A percentile compares a stretch with the other conserved stretches of the same genome.
Evolutionary conservation across 2,888 invertebrate species (phyloP).

Genomic region (Oligia strigilis): DNA sequence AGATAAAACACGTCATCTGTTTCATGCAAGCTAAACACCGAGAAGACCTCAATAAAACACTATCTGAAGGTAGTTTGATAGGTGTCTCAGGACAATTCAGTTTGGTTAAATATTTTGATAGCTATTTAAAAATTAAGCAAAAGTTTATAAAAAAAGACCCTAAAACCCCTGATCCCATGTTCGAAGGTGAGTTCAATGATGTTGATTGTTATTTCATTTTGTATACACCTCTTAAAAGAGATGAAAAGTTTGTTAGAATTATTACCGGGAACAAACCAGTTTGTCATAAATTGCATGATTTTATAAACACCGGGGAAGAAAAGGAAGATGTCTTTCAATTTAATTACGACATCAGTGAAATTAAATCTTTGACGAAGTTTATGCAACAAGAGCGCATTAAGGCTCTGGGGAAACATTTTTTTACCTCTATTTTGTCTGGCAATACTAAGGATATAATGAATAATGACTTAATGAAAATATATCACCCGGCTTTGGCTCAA

Average conservation of each 20-base stretch:
- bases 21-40: conserved; percentile 74
- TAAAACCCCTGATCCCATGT: conserved; percentile 64
- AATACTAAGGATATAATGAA: conserved; percentile 67
- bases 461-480: conserved; percentile 68
- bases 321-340: conserved; percentile 66
- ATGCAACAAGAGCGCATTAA: conserved; percentile 67
- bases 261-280: conserved; percentile 46
- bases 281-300: conserved; percentile 60
- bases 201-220: conserved; percentile 69
- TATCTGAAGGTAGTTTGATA: conserved; percentile 66
- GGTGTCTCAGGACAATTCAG: conserved; percentile 65
- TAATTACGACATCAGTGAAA: conserved; percentile 61
- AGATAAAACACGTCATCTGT: conserved; percentile 61
- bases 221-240: conserved; percentile 69
- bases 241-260: conserved; percentile 63
- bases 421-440: conserved; percentile 65
- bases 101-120: conserved; percentile 71
- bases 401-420: conserved; percentile 64
- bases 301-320: conserved; percentile 64
- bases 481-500: conserved; percentile 70
- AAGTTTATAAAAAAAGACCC: conserved; percentile 60
- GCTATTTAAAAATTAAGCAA: conserved; percentile 70
- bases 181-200: conserved; percentile 66
- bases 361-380: conserved; percentile 63
- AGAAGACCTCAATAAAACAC: conserved; percentile 68